Evolutionary conservation across 1,140 invertebrate genomes (phyloP), one percentile per base, ranked within the genome.

Genomic region (Chlorops oryzae): DNA sequence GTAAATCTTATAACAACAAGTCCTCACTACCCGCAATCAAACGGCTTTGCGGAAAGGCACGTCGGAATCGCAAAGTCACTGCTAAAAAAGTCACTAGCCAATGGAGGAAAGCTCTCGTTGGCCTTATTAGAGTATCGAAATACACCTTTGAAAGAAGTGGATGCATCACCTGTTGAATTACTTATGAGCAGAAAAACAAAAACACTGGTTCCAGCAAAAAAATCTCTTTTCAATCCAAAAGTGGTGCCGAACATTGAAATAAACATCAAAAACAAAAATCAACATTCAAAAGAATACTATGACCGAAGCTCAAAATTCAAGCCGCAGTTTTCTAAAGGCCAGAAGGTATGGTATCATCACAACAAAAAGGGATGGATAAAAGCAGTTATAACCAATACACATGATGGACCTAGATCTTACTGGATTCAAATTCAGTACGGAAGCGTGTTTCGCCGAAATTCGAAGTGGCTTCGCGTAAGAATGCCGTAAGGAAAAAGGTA

Each of bases 1-100:
- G 25, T 43, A 10, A 43, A 52, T 38, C 45, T 65, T n/a, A 44
- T 46, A n/a, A 60, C 57, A 1, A 57, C 47, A 20, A 64, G 56
- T 40, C 61, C 63, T 20, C 32, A 57, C 7, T 67, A 60, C 50
- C 47, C 59, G 1, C 54, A 59, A 24, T 61, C 59, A 20, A 68
- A 70, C 51, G 67, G 63, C 4, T 50, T 59, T 22, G 60, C 57
- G 61, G 63, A 66, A 56, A 58, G 57, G 12, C 55, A 50, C 9
- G 63, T 69, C 2, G 50, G 57, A 24, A 57, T 58, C 10, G 56
- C 59, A 4, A 66, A 66, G 56, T 52, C 50, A 23, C 50, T 65
- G 9, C 38, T 66, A 28, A 58, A 55, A 54, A 70, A 61, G 41
- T 49, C 37, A 10, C 38, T 56, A 43, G 51, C 18, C 10, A 21